Base-by-base conservation (phyloP, 2,888 invertebrate genomes). In the Zootermopsis nevadensis region DNA sequence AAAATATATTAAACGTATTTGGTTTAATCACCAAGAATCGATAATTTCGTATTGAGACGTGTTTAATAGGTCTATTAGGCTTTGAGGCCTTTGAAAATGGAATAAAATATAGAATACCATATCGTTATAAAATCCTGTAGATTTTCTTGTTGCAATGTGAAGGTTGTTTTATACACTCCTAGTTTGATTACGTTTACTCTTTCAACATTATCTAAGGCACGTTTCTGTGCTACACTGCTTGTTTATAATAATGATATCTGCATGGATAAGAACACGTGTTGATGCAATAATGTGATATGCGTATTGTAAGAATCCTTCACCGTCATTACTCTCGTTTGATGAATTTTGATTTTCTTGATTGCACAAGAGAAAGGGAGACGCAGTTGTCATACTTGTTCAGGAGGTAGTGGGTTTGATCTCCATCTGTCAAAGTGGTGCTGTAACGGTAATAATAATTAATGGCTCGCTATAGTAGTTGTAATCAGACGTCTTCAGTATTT, bases 381-480 rank as follows among this genome's bases (percentile, higher is more conserved):
- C 12, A 55, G n/a, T n/a, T n/a, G n/a, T n/a, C n/a, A n/a, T 27
- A 27, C n/a, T 60, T 27, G 15, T 60, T n/a, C n/a, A 1, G 15
- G 60, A 27, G n/a, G 0, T 27, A 2, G 4, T 60, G 60, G 27
- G 60, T 60, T 60, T 60, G 60, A 27, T 60, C 60, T 60, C 27
- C 60, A 60, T 60, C n/a, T 27, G 60, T 60, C 60, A 60, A 60
- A 60, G n/a, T 4, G 15, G n/a, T 15, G 60, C 60, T 27, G n/a
- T 60, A 60, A 60, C 27, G 2, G 27, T 60, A 60, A 60, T 60
- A n/a, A 60, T n/a, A 60, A 60, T 60, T 60, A 60, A 60, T 60
- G 27, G 60, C 27, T 27, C 60, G 10, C n/a, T 60, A 60, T n/a
- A 60, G n/a, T 12, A 60, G 27, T 15, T 60, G n/a, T 60, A 60